phyloP scores from a whole-genome alignment of 2,113 vertebrate species.

The Delphinapterus leucas region DNA sequence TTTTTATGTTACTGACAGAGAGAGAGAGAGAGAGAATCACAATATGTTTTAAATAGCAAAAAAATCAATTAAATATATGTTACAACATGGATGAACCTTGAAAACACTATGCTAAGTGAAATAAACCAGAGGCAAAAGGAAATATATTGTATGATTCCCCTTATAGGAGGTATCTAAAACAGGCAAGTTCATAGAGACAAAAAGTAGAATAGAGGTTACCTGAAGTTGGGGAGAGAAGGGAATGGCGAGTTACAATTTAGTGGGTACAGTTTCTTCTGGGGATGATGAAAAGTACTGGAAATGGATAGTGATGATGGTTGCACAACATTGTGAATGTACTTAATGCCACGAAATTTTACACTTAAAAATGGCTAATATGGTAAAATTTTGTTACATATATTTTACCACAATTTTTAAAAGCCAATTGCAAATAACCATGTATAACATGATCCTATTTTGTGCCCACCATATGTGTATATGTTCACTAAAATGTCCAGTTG shows the following conservation, averaged over 20 bases:
- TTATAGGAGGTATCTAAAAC: background rate
- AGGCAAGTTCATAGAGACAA: background rate
- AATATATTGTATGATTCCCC: background rate
- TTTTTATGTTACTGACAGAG: background rate
- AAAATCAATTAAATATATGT: background rate
- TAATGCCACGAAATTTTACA: background rate
- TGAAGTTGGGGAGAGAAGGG: background rate
- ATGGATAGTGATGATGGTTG: background rate
- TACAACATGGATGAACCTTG: background rate
- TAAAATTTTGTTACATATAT: background rate
- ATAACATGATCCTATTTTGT: background rate
- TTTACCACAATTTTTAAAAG: background rate
- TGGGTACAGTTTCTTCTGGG: background rate
- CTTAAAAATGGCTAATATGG: background rate
- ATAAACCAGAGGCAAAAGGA: background rate
- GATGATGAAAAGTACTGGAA: background rate
- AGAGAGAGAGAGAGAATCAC: background rate
- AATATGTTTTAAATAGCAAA: background rate
- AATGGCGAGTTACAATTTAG: background rate
- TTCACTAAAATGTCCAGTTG: background rate
- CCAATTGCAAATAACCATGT: background rate
- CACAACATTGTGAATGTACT: background rate
- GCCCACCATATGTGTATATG: background rate
- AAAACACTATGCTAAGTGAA: background rate
- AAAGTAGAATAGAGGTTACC: background rate